A percentile compares a stretch with the other conserved stretches of the same genome.
Evolutionary conservation across 2,888 invertebrate species (phyloP).

Genomic region (Oxytorus armatus): DNA sequence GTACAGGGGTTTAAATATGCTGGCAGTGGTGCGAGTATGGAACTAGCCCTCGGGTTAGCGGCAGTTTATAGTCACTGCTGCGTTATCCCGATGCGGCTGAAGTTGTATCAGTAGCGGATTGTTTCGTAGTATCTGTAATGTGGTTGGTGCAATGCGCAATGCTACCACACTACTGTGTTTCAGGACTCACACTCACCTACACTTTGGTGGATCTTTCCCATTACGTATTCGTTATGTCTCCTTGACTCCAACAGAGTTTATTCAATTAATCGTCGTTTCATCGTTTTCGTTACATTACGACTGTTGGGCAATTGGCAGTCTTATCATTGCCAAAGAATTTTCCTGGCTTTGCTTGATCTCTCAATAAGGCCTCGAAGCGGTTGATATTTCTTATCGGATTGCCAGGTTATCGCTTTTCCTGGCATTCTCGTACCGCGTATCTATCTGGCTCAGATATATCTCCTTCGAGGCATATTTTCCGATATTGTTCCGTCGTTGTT

Average conservation of each 20-base stretch:
- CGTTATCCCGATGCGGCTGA: slow-evolving; percentile 63
- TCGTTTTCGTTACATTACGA: background rate
- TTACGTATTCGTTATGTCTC: background rate
- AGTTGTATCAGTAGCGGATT: slow-evolving; percentile 54
- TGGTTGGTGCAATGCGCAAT: slow-evolving; percentile 77
- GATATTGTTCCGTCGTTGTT: too few species aligned
- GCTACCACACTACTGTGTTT: slow-evolving; percentile 53
- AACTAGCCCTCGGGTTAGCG: slow-evolving; percentile 55
- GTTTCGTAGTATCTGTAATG: slow-evolving; percentile 70
- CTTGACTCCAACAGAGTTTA: background rate
- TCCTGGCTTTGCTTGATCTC: background rate
- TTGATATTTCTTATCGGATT: background rate
- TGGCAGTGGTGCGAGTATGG: slow-evolving; percentile 38
- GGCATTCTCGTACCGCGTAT: too few species aligned
- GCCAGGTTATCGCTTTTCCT: too few species aligned
- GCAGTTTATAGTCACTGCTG: slow-evolving; percentile 67
- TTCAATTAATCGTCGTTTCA: background rate
- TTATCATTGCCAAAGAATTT: background rate
- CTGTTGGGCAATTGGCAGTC: background rate
- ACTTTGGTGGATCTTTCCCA: slow-evolving; percentile 32
- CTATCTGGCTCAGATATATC: background rate
- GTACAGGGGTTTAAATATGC: slow-evolving; percentile 9
- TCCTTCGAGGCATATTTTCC: too few species aligned
- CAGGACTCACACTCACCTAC: slow-evolving; percentile 43
- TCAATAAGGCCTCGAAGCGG: background rate